Evolutionary conservation across 2,113 vertebrate genomes (phyloP).

Genomic region (Dicaeum eximium): DNA sequence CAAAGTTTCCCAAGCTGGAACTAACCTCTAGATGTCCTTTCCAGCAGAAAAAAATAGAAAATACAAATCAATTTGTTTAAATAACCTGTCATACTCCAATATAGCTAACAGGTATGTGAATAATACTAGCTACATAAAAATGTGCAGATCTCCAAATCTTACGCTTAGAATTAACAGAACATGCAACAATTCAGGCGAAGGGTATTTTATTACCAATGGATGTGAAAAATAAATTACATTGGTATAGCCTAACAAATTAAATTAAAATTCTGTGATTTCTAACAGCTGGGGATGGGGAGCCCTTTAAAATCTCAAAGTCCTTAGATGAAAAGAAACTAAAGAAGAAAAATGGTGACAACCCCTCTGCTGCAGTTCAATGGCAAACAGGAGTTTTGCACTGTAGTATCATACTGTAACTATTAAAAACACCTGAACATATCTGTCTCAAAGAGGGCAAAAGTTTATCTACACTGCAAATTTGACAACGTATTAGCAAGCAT

Average conservation of each 20-base stretch:
- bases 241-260: background rate
- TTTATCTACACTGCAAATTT: background rate
- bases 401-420: background rate
- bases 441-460: background rate
- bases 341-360: background rate
- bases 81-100: background rate
- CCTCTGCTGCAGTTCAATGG: background rate
- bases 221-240: background rate
- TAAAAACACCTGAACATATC: background rate
- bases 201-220: background rate
- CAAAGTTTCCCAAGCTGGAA: background rate
- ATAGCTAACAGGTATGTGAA: background rate
- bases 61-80: background rate
- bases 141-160: background rate
- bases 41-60: background rate
- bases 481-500: background rate
- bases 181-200: background rate
- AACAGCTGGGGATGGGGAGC: background rate
- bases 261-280: background rate
- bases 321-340: background rate
- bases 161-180: background rate
- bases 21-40: background rate
- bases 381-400: background rate
- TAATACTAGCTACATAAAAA: background rate
- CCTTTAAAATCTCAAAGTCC: background rate